Evolutionary conservation across 2,797 vertebrate genomes (phyloP).

Genomic region (Enteromius viviparus): DNA sequence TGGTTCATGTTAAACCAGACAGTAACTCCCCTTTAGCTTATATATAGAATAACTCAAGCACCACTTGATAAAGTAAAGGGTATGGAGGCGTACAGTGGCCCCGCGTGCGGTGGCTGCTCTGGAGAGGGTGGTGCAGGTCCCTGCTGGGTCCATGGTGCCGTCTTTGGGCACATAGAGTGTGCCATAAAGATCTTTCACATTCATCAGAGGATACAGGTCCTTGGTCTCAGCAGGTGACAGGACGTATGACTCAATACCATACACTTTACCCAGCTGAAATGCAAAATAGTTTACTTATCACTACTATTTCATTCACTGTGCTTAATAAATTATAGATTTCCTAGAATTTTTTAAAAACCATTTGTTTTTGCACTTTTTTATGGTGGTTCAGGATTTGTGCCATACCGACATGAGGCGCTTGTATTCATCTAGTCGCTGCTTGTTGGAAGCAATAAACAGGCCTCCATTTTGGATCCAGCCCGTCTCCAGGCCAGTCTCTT

Average conservation of each 20-base stretch:
- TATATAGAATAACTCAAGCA: background rate
- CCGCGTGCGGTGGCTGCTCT: constrained; percentile 87
- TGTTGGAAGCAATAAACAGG: constrained; percentile 95
- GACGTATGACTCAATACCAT: constrained; percentile 92
- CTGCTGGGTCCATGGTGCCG: constrained; percentile 95
- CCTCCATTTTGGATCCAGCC: constrained; percentile 98
- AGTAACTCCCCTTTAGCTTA: background rate
- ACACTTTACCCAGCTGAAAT: constrained; percentile 88
- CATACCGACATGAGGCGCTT: constrained; percentile 96
- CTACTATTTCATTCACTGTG: background rate
- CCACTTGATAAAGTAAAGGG: background rate
- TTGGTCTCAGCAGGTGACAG: constrained; percentile 91
- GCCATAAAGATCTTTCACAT: constrained; percentile 89
- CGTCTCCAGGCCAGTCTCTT: constrained; percentile 91
- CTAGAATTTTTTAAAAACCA: background rate
- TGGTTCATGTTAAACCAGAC: background rate
- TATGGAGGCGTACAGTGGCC: constrained; percentile 79
- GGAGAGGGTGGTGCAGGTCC: constrained; percentile 88
- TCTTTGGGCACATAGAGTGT: constrained; percentile 94
- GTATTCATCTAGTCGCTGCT: constrained; percentile 95
- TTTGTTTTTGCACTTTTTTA: background rate
- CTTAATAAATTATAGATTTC: background rate
- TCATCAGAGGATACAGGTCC: constrained; percentile 95
- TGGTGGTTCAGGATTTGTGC: background rate
- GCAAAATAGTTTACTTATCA: background rate